These are phyloP conservation scores for Pitta sordida DNA, from an alignment of 2,113 vertebrate species.

Conservation along the genomic window DNA sequence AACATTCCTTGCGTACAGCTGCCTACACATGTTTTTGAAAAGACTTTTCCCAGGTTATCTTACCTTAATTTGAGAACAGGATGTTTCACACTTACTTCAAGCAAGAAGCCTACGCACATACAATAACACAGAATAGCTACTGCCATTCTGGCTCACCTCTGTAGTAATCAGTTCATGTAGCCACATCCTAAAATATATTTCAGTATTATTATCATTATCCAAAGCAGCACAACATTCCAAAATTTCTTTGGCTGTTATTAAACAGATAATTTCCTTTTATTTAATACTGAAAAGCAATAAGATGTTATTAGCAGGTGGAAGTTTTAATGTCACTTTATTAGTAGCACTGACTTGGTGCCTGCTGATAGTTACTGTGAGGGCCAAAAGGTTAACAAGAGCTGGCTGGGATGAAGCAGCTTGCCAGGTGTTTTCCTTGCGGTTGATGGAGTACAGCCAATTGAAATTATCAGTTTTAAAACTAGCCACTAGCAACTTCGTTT, in stretches of 20 bases:
- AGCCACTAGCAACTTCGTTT: conserved; percentile 33
- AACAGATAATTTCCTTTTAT: conserved; percentile 68
- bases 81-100: background rate
- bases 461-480: conserved; percentile 62
- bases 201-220: background rate
- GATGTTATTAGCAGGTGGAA: conserved; percentile 66
- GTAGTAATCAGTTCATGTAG: background rate
- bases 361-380: conserved; percentile 67
- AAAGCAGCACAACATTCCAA: background rate
- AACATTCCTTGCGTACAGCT: background rate
- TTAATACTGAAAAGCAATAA: conserved; percentile 55
- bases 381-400: conserved; percentile 75
- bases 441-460: conserved; percentile 71
- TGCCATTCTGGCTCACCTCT: background rate
- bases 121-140: background rate
- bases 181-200: background rate
- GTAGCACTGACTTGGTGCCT: conserved; percentile 54
- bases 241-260: conserved; percentile 59
- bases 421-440: conserved; percentile 73
- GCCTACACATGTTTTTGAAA: background rate
- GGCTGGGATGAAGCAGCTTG: conserved; percentile 58
- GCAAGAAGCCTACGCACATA: background rate
- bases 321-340: conserved; percentile 68
- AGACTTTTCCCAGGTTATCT: background rate
- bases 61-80: background rate